Percentiles rank a stretch among this genome's conserved stretches.
Evolutionary conservation across 1,140 invertebrate species (phyloP).

Genomic region (Spodoptera litura): DNA sequence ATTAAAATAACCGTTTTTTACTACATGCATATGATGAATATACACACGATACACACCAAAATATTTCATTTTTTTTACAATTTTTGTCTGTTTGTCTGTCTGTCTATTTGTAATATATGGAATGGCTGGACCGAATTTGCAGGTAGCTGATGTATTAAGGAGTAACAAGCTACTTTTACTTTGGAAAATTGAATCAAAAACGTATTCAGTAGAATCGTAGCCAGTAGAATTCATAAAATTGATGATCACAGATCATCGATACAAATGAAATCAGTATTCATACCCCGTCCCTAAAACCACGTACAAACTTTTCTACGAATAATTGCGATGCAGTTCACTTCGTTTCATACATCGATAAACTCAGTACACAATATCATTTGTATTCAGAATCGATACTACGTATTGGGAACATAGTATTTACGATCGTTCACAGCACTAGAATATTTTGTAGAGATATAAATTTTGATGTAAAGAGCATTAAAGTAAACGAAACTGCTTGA

Average conservation of each 20-base stretch:
- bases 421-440: conserved; percentile 9
- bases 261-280: conserved; percentile 43
- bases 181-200: too few species aligned
- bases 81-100: too few species aligned
- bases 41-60: too few species aligned
- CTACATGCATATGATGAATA: too few species aligned
- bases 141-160: too few species aligned
- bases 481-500: conserved; percentile 24
- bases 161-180: too few species aligned
- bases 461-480: conserved; percentile 40
- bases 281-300: conserved; percentile 3
- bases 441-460: conserved; percentile 41
- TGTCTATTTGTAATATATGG: too few species aligned
- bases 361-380: conserved; percentile 40
- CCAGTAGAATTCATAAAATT: background rate
- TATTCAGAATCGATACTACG: conserved; percentile 41
- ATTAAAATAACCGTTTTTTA: too few species aligned
- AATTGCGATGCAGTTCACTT: conserved; percentile 40
- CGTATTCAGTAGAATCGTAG: too few species aligned
- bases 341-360: conserved; percentile 31
- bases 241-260: conserved; percentile 4
- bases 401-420: conserved; percentile 44
- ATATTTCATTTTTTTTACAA: too few species aligned
- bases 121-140: too few species aligned
- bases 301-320: conserved; percentile 45